phyloP scores from a whole-genome alignment of 2,113 vertebrate species.

The Pomatorhinus ruficollis region DNA sequence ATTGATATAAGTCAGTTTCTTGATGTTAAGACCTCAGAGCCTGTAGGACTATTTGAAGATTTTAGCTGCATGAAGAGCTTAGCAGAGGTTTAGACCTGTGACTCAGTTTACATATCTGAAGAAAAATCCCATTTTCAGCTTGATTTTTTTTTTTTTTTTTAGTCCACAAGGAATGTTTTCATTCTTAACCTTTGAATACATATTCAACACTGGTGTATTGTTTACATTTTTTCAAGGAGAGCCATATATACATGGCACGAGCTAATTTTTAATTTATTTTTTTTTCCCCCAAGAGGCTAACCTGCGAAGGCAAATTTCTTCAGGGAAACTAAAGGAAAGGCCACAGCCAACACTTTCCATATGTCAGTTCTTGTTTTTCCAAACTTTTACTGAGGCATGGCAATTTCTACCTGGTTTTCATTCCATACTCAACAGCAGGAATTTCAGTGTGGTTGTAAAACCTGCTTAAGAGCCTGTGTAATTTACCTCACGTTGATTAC shows the following conservation, averaged over 20 bases:
- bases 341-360: neutral
- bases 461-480: conserved; percentile 37
- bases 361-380: neutral
- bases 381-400: neutral
- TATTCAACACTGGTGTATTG: neutral
- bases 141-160: neutral
- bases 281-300: neutral
- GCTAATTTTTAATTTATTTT: neutral
- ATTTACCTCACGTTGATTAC: conserved; percentile 59
- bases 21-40: neutral
- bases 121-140: neutral
- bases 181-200: neutral
- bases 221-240: neutral
- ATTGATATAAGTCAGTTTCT: neutral
- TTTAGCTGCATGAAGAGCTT: neutral
- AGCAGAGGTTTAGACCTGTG: neutral
- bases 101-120: neutral
- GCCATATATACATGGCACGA: neutral
- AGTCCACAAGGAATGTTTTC: neutral
- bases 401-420: neutral
- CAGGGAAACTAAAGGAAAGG: neutral
- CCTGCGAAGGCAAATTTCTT: neutral
- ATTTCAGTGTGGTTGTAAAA: conserved; percentile 45
- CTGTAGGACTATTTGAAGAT: neutral
- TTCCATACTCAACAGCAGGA: neutral